These are phyloP conservation scores for Anas georgica DNA, from an alignment of 2,797 vertebrate genomes.

Conservation along the genomic window DNA sequence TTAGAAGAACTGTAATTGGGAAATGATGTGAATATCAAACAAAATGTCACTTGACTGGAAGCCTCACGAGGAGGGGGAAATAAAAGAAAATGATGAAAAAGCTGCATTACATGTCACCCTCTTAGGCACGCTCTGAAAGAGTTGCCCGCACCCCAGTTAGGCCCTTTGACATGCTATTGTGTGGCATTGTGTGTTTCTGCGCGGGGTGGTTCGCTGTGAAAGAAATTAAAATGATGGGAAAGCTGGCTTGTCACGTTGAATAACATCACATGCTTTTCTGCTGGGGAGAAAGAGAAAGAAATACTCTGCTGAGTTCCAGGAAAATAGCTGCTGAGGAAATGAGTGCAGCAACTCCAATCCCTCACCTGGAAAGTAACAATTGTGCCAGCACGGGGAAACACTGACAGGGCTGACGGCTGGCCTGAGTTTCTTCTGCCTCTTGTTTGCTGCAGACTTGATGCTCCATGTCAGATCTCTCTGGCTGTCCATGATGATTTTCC, in stretches of 20 bases:
- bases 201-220: constrained; percentile 29
- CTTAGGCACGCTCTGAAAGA: neutral
- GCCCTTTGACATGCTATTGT: neutral
- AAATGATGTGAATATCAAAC: constrained; percentile 59
- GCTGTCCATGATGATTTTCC: neutral
- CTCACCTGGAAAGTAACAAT: constrained; percentile 8
- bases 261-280: constrained; percentile 52
- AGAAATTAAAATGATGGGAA: constrained; percentile 57
- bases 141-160: neutral
- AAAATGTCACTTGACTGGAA: constrained; percentile 57
- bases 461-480: neutral
- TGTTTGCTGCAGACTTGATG: neutral
- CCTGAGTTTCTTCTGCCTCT: neutral
- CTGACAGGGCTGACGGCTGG: neutral
- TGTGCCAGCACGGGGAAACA: neutral
- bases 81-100: constrained; percentile 30
- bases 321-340: constrained; percentile 40
- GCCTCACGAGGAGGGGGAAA: neutral
- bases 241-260: constrained; percentile 22
- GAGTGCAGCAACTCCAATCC: neutral
- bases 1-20: constrained; percentile 46
- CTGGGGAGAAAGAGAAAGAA: neutral
- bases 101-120: neutral
- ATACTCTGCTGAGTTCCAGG: constrained; percentile 19
- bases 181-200: neutral